A percentile compares a stretch with the other conserved stretches of the same genome.
phyloP scores from a whole-genome alignment of 2,888 invertebrate species.

The Parnassius smintheus region DNA sequence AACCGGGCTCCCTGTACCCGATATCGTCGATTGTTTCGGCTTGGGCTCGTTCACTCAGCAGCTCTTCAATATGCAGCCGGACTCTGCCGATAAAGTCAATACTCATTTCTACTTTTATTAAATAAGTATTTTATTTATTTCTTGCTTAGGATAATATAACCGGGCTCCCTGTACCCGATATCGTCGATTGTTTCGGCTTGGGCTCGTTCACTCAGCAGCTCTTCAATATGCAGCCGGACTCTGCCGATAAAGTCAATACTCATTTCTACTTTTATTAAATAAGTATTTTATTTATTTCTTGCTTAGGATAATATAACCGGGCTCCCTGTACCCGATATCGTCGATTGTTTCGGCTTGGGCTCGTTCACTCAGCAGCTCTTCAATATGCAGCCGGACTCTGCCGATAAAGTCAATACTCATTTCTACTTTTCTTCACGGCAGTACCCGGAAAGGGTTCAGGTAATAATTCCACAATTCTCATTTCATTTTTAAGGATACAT shows the following conservation, averaged over 20 bases:
- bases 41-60: too few relatives aligned
- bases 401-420: conserved; percentile 67
- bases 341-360: conserved; percentile 80
- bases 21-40: too few relatives aligned
- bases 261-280: conserved; percentile 75
- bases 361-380: conserved; percentile 56
- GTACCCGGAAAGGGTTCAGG: conserved; percentile 61
- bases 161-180: conserved; percentile 35
- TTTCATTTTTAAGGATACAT: too few relatives aligned
- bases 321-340: conserved; percentile 40
- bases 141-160: conserved; percentile 8
- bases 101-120: too few relatives aligned
- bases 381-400: conserved; percentile 64
- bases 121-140: background rate
- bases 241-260: conserved; percentile 66
- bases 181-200: conserved; percentile 78
- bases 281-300: background rate
- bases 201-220: conserved; percentile 59
- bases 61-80: too few relatives aligned
- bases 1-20: too few relatives aligned
- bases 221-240: conserved; percentile 67
- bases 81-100: too few relatives aligned
- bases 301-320: conserved; percentile 8
- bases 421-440: conserved; percentile 74
- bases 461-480: conserved; percentile 34